Conservation (phyloP, 1,140 invertebrate genomes). For the Drosophila paulistorum region DNA sequence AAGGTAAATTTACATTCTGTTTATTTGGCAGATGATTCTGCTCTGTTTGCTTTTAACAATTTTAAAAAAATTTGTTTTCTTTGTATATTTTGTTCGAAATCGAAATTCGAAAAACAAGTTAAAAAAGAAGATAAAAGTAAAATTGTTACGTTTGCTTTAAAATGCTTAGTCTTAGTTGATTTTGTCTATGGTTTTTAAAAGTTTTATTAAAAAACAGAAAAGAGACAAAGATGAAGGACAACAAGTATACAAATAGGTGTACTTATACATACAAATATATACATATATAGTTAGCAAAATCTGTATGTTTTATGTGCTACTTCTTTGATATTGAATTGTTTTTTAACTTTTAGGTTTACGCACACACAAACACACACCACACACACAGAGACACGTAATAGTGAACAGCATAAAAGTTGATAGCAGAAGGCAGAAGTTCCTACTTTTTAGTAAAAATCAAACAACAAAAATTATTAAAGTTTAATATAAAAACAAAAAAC, state of each 20-base stretch:
- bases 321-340: conserved; percentile 48
- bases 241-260: conserved; percentile 56
- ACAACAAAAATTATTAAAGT: conserved; percentile 45
- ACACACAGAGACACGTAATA: conserved; percentile 32
- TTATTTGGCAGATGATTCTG: too few species aligned
- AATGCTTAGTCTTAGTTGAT: conserved; percentile 26
- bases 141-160: conserved; percentile 55
- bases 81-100: neutral
- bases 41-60: too few species aligned
- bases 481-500: conserved; percentile 44
- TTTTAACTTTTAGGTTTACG: conserved; percentile 42
- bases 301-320: conserved; percentile 61
- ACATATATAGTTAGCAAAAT: conserved; percentile 67
- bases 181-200: conserved; percentile 47
- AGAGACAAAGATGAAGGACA: conserved; percentile 23
- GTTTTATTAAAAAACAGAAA: conserved; percentile 32
- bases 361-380: conserved; percentile 36
- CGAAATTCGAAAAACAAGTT: neutral
- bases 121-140: too few species aligned
- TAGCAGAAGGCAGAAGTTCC: conserved; percentile 72
- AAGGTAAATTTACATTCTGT: too few species aligned
- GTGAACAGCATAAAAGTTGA: conserved; percentile 43
- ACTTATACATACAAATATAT: conserved; percentile 5
- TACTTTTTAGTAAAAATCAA: conserved; percentile 75
- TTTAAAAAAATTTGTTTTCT: too few species aligned